Percentiles rank a stretch among this genome's conserved stretches.
Evolutionary conservation across 2,888 invertebrate genomes (phyloP).

Genomic region (Amiota minor): DNA sequence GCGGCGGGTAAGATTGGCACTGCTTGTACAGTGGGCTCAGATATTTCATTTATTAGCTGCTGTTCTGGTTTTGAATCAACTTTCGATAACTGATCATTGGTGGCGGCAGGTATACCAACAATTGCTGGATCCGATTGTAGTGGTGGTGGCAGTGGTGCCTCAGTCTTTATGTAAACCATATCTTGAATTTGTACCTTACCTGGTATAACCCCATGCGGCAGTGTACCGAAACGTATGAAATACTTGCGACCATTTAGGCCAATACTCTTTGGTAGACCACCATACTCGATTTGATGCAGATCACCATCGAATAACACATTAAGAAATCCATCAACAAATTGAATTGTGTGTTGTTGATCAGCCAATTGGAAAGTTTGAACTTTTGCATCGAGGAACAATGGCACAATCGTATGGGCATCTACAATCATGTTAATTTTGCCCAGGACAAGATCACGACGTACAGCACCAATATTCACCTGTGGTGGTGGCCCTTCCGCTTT

Average conservation of each 20-base stretch:
- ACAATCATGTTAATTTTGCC: constrained; percentile 89
- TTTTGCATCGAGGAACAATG: constrained; percentile 88
- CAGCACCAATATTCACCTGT: constrained; percentile 91
- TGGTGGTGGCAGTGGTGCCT: constrained; percentile 49
- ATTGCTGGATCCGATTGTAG: not conserved
- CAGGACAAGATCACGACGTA: constrained; percentile 86
- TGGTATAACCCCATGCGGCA: constrained; percentile 83
- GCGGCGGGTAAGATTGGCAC: constrained; percentile 56
- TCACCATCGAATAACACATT: constrained; percentile 86
- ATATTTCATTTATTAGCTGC: not conserved
- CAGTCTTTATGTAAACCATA: constrained; percentile 79
- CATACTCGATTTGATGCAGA: constrained; percentile 86
- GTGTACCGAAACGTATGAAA: constrained; percentile 85
- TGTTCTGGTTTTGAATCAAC: not conserved
- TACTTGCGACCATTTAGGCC: constrained; percentile 83
- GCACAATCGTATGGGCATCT: constrained; percentile 84
- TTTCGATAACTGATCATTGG: not conserved
- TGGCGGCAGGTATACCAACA: constrained; percentile 43
- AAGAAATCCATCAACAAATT: constrained; percentile 85
- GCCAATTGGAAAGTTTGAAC: constrained; percentile 85
- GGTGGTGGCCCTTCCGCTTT: constrained; percentile 93
- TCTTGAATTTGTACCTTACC: constrained; percentile 81
- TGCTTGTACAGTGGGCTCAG: constrained; percentile 3
- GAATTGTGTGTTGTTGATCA: constrained; percentile 82
- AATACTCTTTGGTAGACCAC: constrained; percentile 87